These are phyloP conservation scores for Octopus sinensis DNA, from an alignment of 1,140 invertebrate species.

Conservation along the genomic window DNA sequence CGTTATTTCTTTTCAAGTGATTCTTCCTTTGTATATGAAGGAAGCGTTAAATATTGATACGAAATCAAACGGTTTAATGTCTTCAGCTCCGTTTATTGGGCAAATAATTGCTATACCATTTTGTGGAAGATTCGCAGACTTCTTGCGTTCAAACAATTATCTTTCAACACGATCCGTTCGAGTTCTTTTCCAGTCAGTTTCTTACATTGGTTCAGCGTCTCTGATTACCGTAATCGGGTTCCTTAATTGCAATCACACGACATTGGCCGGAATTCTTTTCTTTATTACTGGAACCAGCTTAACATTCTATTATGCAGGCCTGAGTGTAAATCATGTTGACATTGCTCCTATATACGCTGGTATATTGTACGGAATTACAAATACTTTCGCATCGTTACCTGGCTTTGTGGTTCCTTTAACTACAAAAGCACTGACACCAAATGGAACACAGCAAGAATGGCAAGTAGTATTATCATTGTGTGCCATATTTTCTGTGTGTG, in stretches of 20 bases:
- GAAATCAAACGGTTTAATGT: conserved; percentile 75
- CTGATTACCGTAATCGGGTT: conserved; percentile 20
- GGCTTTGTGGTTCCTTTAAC: conserved; percentile 79
- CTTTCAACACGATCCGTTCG: conserved; percentile 59
- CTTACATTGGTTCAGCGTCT: conserved; percentile 18
- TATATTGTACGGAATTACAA: conserved; percentile 78
- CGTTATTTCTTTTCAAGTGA: conserved; percentile 23
- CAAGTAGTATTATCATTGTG: conserved; percentile 70
- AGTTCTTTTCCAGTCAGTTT: conserved; percentile 59
- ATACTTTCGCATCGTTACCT: conserved; percentile 79
- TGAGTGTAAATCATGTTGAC: conserved; percentile 78
- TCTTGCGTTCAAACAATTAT: conserved; percentile 65
- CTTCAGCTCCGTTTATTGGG: conserved; percentile 81
- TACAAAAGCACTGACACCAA: conserved; percentile 69
- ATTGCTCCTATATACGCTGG: conserved; percentile 69
- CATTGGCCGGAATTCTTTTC: conserved; percentile 24
- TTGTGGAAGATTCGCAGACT: conserved; percentile 78
- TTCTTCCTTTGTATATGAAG: conserved; percentile 31
- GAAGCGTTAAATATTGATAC: conserved; percentile 35
- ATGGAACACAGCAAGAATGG: conserved; percentile 65
- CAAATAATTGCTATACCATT: conserved; percentile 75
- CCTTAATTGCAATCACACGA: conserved; percentile 17
- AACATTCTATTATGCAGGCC: conserved; percentile 61
- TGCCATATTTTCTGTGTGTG: conserved; percentile 66
- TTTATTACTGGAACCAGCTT: conserved; percentile 20